phyloP scores from a whole-genome alignment of 2,888 invertebrate genomes.

The Aproaerema taeniolella region DNA sequence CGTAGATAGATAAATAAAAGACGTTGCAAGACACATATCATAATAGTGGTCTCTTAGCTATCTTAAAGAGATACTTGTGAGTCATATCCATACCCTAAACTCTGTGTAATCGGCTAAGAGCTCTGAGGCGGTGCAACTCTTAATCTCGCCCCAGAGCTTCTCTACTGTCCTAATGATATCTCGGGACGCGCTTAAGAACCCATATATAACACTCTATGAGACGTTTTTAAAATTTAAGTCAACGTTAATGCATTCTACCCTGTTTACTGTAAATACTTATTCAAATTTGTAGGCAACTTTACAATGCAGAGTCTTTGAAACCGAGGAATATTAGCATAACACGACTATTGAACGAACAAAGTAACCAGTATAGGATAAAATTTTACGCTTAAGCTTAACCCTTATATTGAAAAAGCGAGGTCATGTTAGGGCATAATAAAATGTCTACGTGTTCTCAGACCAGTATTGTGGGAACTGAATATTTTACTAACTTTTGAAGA shows the following conservation, averaged over 20 bases:
- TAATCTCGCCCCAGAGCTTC: constrained; percentile 60
- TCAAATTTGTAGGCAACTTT: constrained; percentile 67
- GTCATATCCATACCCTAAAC: no score
- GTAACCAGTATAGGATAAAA: constrained; percentile 67
- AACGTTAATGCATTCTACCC: constrained; percentile 69
- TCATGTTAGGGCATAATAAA: constrained; percentile 58
- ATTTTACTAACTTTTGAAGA: constrained; percentile 38
- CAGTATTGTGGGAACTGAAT: constrained; percentile 47
- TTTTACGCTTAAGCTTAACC: constrained; percentile 67
- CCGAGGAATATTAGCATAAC: constrained; percentile 61
- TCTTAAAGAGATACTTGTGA: no score
- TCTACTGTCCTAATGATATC: constrained; percentile 71
- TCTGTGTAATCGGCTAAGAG: no score
- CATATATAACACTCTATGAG: constrained; percentile 74
- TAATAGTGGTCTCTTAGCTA: no score
- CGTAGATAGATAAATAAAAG: no score
- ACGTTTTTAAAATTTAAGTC: constrained; percentile 76
- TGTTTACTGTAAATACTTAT: constrained; percentile 72
- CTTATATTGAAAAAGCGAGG: constrained; percentile 63
- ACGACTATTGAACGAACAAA: constrained; percentile 66
- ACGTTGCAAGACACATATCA: no score
- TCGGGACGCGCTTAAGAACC: constrained; percentile 69
- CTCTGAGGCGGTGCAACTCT: constrained; percentile 49
- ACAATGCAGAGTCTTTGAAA: constrained; percentile 61
- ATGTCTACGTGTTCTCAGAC: constrained; percentile 45